Conservation (phyloP, 2,797 vertebrate genomes). For the Macropus fuliginosus region DNA sequence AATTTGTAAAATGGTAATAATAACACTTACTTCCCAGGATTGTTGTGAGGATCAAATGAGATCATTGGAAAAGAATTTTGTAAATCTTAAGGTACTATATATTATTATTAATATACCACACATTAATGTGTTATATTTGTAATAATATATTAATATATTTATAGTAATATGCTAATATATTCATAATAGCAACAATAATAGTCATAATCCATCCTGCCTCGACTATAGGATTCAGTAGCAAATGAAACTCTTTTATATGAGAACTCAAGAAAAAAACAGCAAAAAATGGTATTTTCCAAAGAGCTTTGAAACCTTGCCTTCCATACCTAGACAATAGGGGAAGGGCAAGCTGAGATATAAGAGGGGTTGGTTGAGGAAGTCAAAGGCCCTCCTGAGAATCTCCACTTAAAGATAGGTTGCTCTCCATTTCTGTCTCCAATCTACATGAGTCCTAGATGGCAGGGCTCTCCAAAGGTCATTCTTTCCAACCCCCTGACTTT, state of each 20-base stretch:
- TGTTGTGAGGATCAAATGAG: neutral
- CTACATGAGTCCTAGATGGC: neutral
- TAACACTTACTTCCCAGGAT: neutral
- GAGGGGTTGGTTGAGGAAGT: neutral
- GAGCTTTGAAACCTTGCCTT: neutral
- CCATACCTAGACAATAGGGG: rapidly evolving
- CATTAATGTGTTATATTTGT: no score
- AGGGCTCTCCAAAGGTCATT: neutral
- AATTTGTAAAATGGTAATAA: neutral
- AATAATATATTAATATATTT: no score
- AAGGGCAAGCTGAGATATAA: neutral
- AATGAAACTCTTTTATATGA: neutral
- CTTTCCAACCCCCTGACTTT: neutral
- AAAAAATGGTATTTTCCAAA: neutral
- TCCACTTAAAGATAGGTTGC: neutral
- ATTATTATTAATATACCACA: no score
- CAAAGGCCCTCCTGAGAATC: neutral
- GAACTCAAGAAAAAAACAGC: neutral
- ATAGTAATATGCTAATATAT: neutral
- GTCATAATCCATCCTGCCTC: neutral
- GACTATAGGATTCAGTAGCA: neutral
- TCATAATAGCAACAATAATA: neutral
- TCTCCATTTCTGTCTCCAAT: neutral
- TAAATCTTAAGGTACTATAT: neutral
- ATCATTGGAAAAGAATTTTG: neutral